phyloP scores from a whole-genome alignment of 2,797 vertebrate genomes.

The Intellagama lesueurii region DNA sequence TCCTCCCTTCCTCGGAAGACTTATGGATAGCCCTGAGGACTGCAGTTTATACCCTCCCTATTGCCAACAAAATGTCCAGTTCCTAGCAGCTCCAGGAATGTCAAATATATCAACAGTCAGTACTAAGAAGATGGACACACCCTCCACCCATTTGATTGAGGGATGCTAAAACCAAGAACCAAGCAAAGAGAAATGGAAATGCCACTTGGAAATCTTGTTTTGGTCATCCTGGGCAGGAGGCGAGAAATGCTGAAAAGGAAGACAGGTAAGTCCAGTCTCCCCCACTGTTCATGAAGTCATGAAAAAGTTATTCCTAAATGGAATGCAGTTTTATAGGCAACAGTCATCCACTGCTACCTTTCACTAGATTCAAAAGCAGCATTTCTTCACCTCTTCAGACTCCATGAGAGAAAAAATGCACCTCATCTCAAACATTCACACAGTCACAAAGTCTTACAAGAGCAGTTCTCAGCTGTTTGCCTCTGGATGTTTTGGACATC shows the following conservation, averaged over 20 bases:
- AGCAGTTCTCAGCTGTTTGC: too few relatives aligned
- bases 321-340: neutral
- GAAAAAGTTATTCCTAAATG: neutral
- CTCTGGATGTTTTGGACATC: too few relatives aligned
- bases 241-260: neutral
- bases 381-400: too few relatives aligned
- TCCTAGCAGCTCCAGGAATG: neutral
- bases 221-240: neutral
- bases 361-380: neutral
- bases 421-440: too few relatives aligned
- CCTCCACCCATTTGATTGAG: too few relatives aligned
- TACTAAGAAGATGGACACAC: neutral
- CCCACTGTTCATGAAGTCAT: too few relatives aligned
- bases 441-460: too few relatives aligned
- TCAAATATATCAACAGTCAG: neutral
- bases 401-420: too few relatives aligned
- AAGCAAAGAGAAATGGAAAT: neutral
- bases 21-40: neutral
- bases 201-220: neutral
- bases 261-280: neutral
- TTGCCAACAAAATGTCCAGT: neutral
- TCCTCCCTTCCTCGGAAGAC: neutral
- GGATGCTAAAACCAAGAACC: neutral
- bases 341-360: neutral
- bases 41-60: conserved; percentile 4